These are phyloP conservation scores for Tetragnatha versicolor DNA, from an alignment of 1,140 invertebrate species.

Conservation along the genomic window DNA sequence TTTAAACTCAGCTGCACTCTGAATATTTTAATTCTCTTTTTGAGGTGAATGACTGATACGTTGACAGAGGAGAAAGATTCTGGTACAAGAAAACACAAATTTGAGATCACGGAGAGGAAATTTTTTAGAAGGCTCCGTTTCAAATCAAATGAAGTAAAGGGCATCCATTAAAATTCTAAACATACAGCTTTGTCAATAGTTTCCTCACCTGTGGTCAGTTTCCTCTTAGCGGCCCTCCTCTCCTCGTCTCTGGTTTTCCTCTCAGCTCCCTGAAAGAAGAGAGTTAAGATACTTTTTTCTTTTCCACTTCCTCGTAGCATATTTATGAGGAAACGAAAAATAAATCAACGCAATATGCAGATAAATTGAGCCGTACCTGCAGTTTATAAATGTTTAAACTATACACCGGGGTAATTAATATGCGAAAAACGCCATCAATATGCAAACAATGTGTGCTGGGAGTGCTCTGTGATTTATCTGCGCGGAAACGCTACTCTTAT, in stretches of 20 bases:
- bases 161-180: too few species aligned
- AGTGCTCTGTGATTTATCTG: background rate
- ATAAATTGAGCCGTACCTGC: background rate
- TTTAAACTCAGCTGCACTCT: too few species aligned
- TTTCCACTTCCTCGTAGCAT: conserved; percentile 19
- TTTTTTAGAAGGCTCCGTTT: too few species aligned
- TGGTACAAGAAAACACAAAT: too few species aligned
- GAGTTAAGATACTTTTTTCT: background rate
- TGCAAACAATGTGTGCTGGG: conserved; percentile 4
- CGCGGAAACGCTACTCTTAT: background rate
- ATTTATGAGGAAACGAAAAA: conserved; percentile 5
- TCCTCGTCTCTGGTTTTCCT: conserved; percentile 98
- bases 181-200: too few species aligned
- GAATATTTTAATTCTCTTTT: too few species aligned
- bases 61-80: too few species aligned
- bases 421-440: background rate
- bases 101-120: too few species aligned
- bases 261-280: conserved; percentile 85
- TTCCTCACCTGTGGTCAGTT: conserved; percentile 86
- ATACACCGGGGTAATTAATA: background rate
- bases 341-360: background rate
- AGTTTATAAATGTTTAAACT: background rate
- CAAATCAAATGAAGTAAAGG: too few species aligned
- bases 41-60: too few species aligned
- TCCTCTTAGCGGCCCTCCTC: conserved; percentile 91